phyloP scores from a whole-genome alignment of 2,113 vertebrate species.

The Paraplagusia blochii region DNA sequence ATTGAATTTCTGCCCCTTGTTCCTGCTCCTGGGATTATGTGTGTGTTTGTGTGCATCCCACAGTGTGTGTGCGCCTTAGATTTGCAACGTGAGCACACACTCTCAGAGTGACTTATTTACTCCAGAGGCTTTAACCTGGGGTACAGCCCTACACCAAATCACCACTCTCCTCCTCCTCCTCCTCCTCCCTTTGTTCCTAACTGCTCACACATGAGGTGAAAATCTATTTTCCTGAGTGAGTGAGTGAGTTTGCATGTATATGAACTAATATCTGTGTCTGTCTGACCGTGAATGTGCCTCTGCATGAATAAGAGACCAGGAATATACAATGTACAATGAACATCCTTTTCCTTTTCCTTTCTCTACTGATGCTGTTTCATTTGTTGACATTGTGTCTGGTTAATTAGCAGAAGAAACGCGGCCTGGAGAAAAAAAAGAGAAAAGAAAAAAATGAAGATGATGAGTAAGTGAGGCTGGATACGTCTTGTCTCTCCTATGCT shows the following conservation, averaged over 20 bases:
- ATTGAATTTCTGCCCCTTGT: constrained; percentile 57
- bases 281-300: constrained; percentile 21
- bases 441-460: too few species aligned
- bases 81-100: constrained; percentile 51
- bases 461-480: too few species aligned
- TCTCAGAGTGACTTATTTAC: constrained; percentile 69
- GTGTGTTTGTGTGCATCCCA: constrained; percentile 13
- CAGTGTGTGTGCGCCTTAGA: constrained; percentile 19
- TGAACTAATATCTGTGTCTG: constrained; percentile 53
- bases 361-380: too few species aligned
- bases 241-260: constrained; percentile 50
- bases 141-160: constrained; percentile 62
- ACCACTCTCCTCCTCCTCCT: constrained; percentile 66
- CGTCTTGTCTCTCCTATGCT: too few species aligned
- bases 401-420: too few species aligned
- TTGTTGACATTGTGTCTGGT: too few species aligned
- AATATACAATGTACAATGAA: background rate
- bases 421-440: too few species aligned
- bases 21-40: constrained; percentile 25
- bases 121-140: constrained; percentile 67
- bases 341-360: too few species aligned
- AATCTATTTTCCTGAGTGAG: constrained; percentile 63
- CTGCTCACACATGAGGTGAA: constrained; percentile 56
- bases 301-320: constrained; percentile 23
- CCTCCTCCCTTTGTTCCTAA: constrained; percentile 59